A percentile compares a stretch with the other conserved stretches of the same genome.
Conservation (phyloP, 2,797 vertebrate genomes). For the Cottoperca gobio region DNA sequence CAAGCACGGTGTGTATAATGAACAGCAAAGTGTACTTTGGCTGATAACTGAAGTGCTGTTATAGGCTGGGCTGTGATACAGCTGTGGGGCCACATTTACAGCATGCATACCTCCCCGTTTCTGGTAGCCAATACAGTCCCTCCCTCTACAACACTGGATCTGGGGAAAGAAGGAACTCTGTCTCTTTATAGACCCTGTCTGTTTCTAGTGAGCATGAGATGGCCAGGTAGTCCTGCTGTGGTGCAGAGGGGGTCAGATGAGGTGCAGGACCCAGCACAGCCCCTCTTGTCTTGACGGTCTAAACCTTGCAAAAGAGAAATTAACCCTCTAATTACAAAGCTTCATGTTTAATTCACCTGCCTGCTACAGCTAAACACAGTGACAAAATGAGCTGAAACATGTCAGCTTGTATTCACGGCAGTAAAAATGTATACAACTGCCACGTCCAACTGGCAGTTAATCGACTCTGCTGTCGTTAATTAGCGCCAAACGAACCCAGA, state of each 20-base stretch:
- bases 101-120: not conserved
- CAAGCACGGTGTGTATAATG: not conserved
- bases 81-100: not conserved
- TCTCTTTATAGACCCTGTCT: not conserved
- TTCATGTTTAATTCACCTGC: not conserved
- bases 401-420: not conserved
- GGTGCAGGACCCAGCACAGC: slow-evolving; percentile 9
- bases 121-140: not conserved
- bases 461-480: not conserved
- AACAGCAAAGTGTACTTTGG: not conserved
- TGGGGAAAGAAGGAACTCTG: not conserved
- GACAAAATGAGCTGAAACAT: not conserved
- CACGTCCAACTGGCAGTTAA: slow-evolving; percentile 36
- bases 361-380: not conserved
- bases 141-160: not conserved
- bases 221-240: slow-evolving; percentile 19
- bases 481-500: not conserved
- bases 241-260: slow-evolving; percentile 21
- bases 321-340: too few species aligned
- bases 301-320: not conserved
- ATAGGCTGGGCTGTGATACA: not conserved
- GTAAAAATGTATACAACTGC: slow-evolving; percentile 18
- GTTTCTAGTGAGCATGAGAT: not conserved
- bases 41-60: not conserved
- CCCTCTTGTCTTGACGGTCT: not conserved